A percentile compares a stretch with the other conserved stretches of the same genome.
Conservation (phyloP, 1,140 invertebrate species). For the Battus philenor region DNA sequence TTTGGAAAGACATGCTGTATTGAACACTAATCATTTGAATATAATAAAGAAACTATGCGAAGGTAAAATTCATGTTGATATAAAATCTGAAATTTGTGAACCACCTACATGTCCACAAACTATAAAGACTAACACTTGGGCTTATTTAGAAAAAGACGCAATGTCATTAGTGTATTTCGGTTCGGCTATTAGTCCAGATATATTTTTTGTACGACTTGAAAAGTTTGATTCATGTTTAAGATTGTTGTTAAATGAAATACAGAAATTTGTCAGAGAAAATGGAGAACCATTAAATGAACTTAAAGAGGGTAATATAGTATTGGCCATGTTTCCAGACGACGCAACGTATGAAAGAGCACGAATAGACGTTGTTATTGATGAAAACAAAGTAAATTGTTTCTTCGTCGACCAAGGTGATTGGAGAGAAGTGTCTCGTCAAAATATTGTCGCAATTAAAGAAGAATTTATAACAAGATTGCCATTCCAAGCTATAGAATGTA, state of each 20-base stretch:
- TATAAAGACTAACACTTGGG: constrained; percentile 43
- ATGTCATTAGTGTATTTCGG: constrained; percentile 46
- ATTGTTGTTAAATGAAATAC: constrained; percentile 48
- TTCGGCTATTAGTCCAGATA: constrained; percentile 35
- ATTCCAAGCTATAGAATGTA: constrained; percentile 71
- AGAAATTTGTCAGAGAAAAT: constrained; percentile 39
- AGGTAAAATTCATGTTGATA: constrained; percentile 14
- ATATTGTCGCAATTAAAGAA: constrained; percentile 46
- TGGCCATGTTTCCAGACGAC: constrained; percentile 63
- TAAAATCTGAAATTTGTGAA: constrained; percentile 10
- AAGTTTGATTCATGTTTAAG: constrained; percentile 52
- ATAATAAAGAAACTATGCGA: constrained; percentile 39
- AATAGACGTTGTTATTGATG: constrained; percentile 37
- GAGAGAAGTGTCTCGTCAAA: constrained; percentile 29
- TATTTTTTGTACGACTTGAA: constrained; percentile 47
- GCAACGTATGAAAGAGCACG: constrained; percentile 51
- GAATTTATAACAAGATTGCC: constrained; percentile 52
- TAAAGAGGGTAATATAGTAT: constrained; percentile 43
- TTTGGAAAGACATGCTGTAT: constrained; percentile 39
- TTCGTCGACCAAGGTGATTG: constrained; percentile 70
- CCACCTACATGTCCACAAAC: constrained; percentile 20
- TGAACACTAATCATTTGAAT: constrained; percentile 39
- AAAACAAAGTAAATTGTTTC: constrained; percentile 54
- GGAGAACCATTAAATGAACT: constrained; percentile 25
- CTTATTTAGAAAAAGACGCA: constrained; percentile 49